Evolutionary conservation across 2,797 vertebrate species (phyloP).

Genomic region (Allobates femoralis): DNA sequence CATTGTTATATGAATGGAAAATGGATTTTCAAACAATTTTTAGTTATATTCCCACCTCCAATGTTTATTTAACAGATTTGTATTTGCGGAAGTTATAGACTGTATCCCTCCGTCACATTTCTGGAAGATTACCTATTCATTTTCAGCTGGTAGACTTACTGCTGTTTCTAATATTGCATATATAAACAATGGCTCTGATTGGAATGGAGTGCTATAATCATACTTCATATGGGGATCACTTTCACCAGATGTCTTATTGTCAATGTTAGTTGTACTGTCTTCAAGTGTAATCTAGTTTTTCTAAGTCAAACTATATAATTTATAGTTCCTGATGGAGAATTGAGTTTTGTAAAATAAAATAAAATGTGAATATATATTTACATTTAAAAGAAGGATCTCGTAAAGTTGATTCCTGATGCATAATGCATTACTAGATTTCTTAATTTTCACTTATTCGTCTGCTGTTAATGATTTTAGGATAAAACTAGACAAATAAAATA

Average conservation of each 20-base stretch:
- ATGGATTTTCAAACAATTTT: slow-evolving; percentile 43
- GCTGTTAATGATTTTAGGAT: neutral
- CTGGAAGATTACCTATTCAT: slow-evolving; percentile 71
- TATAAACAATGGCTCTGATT: slow-evolving; percentile 69
- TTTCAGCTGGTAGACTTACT: slow-evolving; percentile 68
- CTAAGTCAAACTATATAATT: slow-evolving; percentile 65
- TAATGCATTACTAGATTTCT: neutral
- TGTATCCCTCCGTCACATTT: slow-evolving; percentile 66
- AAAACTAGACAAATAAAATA: neutral
- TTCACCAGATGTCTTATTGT: slow-evolving; percentile 70
- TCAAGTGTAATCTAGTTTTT: slow-evolving; percentile 70
- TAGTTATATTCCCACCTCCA: slow-evolving; percentile 60
- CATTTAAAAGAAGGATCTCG: slow-evolving; percentile 7
- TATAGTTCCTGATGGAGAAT: slow-evolving; percentile 59
- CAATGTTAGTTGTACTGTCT: slow-evolving; percentile 71
- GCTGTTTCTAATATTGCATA: slow-evolving; percentile 67
- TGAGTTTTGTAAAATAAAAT: slow-evolving; percentile 33
- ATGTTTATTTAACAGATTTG: slow-evolving; percentile 69
- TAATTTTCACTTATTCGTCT: slow-evolving; percentile 19
- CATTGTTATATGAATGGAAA: slow-evolving; percentile 31
- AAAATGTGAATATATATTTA: slow-evolving; percentile 12
- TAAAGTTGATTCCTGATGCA: neutral
- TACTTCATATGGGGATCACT: slow-evolving; percentile 69
- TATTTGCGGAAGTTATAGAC: slow-evolving; percentile 64
- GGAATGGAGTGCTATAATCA: slow-evolving; percentile 65